These are phyloP conservation scores for Eilema griseolum DNA, from an alignment of 2,888 invertebrate species.

Conservation along the genomic window DNA sequence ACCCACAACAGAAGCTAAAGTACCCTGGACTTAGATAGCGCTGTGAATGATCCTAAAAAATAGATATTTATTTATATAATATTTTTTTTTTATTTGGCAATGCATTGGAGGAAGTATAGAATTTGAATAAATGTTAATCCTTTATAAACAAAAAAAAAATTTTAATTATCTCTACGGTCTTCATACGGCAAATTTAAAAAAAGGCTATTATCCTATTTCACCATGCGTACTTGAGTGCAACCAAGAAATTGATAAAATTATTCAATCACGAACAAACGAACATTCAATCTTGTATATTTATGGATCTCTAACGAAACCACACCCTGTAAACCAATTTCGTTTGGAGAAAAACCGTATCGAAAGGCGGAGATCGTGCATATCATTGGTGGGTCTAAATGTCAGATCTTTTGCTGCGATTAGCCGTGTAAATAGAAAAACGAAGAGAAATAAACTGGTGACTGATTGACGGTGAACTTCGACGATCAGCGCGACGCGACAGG, in stretches of 20 bases:
- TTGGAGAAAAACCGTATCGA: constrained; percentile 64
- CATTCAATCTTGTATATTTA: background rate
- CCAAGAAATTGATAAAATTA: background rate
- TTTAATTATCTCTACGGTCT: no score
- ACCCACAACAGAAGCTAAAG: no score
- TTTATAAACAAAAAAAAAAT: no score
- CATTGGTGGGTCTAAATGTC: constrained; percentile 73
- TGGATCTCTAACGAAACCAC: constrained; percentile 18
- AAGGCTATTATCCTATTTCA: no score
- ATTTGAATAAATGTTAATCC: no score
- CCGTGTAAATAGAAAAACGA: constrained; percentile 71
- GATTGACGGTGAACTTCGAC: constrained; percentile 5
- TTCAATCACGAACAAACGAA: background rate
- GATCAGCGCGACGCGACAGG: background rate
- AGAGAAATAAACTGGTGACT: constrained; percentile 39
- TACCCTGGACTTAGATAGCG: no score
- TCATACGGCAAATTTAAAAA: no score
- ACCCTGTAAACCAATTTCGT: constrained; percentile 57
- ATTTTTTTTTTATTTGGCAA: no score
- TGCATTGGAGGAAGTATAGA: no score
- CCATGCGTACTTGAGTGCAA: background rate
- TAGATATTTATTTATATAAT: no score
- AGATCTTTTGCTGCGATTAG: constrained; percentile 78
- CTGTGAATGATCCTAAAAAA: no score
- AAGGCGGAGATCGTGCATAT: constrained; percentile 73